A percentile compares a stretch with the other conserved stretches of the same genome.
Conservation (phyloP, 2,888 invertebrate species). For the Amphipoea lucens region DNA sequence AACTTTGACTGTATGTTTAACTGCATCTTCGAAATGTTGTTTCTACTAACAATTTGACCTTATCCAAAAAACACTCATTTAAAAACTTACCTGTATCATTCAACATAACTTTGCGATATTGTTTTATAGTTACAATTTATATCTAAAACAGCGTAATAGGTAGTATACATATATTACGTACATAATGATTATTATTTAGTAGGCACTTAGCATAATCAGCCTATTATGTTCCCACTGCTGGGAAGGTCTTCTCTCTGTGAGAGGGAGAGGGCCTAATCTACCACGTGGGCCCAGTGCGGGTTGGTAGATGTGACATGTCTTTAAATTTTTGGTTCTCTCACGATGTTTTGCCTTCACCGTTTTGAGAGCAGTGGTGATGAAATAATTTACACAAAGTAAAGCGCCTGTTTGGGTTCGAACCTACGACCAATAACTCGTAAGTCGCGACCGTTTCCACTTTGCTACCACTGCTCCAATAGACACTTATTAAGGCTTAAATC, state of each 20-base stretch:
- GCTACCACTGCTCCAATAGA: too few species aligned
- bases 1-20: background rate
- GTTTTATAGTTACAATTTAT: slow-evolving; percentile 77
- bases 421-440: background rate
- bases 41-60: background rate
- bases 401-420: background rate
- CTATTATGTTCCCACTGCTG: background rate
- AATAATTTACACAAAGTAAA: background rate
- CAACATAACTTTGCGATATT: slow-evolving; percentile 67
- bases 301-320: background rate
- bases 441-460: too few species aligned
- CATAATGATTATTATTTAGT: slow-evolving; percentile 64
- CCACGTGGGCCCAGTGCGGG: too few species aligned
- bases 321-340: background rate
- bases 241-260: background rate
- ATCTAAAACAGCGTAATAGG: slow-evolving; percentile 36
- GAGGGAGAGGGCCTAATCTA: background rate
- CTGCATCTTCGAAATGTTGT: background rate
- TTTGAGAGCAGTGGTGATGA: background rate
- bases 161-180: slow-evolving; percentile 46
- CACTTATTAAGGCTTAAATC: slow-evolving; percentile 45
- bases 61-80: background rate
- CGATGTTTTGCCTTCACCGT: background rate
- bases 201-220: slow-evolving; percentile 8
- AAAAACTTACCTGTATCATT: background rate